These are phyloP conservation scores for Teleogryllus oceanicus DNA, from an alignment of 2,888 invertebrate genomes.

Conservation along the genomic window DNA sequence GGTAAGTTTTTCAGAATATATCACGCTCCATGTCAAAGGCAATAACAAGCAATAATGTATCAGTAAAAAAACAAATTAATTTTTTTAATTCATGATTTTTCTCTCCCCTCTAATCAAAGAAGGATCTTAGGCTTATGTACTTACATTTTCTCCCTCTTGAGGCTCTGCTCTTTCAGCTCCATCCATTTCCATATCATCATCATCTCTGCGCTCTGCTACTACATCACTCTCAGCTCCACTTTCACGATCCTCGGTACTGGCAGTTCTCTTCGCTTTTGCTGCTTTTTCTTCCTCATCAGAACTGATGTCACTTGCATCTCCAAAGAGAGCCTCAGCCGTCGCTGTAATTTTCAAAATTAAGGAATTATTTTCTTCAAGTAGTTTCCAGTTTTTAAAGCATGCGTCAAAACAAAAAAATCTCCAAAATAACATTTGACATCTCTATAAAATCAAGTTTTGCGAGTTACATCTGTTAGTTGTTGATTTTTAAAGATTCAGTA, in stretches of 20 bases:
- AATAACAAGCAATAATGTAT: no score
- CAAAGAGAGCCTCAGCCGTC: conserved; percentile 82
- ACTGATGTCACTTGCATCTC: conserved; percentile 90
- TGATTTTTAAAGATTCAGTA: no score
- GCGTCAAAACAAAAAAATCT: conserved; percentile 25
- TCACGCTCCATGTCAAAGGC: no score
- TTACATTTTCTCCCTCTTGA: not conserved
- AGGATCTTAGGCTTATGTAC: not conserved
- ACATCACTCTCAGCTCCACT: conserved; percentile 45
- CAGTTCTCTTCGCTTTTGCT: conserved; percentile 33
- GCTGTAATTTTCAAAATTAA: conserved; percentile 47
- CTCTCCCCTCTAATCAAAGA: no score
- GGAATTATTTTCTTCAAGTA: conserved; percentile 19
- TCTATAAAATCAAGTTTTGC: conserved; percentile 41
- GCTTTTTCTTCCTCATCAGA: conserved; percentile 61
- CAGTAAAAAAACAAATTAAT: no score
- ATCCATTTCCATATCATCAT: conserved; percentile 39
- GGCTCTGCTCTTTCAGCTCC: not conserved
- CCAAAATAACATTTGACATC: conserved; percentile 39
- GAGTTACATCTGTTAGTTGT: not conserved
- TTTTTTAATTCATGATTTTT: no score
- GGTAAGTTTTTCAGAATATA: no score
- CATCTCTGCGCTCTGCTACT: conserved; percentile 47
- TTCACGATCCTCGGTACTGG: conserved; percentile 39
- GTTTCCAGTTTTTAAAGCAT: not conserved